Base-by-base conservation (phyloP, 37 sponge, comb jelly and placozoan species). In the Mnemiopsis leidyi region DNA sequence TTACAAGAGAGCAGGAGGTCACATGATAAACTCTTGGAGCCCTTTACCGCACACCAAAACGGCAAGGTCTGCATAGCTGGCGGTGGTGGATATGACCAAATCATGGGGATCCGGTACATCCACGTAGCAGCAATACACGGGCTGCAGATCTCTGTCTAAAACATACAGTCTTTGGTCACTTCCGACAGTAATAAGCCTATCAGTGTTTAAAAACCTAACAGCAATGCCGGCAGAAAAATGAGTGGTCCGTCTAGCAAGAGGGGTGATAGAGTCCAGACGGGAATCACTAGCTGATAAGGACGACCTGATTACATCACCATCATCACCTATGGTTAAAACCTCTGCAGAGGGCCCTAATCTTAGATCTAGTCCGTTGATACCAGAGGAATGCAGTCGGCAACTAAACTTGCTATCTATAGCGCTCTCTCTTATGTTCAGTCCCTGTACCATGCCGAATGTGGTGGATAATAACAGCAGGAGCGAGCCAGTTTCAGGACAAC, bases 201-300 rank as follows among this genome's bases (percentile, higher is more conserved):
- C 32, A n/a, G 40, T 2, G 90, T 40, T 26, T 38, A 85, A n/a
- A 40, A 40, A 40, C 61, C 26, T 40, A 35, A 85, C 90, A 18
- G 61, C 90, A 36, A 85, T 85, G 7, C 90, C 90, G 33, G 90
- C 90, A 36, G 90, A 85, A 26, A 85, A 85, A 39, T 85, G 90
- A 37, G 36, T 37, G 20, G 90, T 85, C 2, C 90, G 40, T 13
- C 90, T 35, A 28, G 90, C 61, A 0, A 2, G 1, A 0, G 61
- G 9, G 24, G 18, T 26, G 23, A 85, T 32, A 3, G 25, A 26
- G 35, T 16, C 48, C 25, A n/a, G 61, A 79, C 82, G 35, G 5
- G 7, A 28, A n/a, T n/a, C n/a, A n/a, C n/a, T n/a, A 18, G 13
- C 61, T 48, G 61, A 48, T n/a, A 85, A 40, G 36, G 61, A 13